phyloP scores from a whole-genome alignment of 2,888 invertebrate genomes.

The Diarsia rubi region DNA sequence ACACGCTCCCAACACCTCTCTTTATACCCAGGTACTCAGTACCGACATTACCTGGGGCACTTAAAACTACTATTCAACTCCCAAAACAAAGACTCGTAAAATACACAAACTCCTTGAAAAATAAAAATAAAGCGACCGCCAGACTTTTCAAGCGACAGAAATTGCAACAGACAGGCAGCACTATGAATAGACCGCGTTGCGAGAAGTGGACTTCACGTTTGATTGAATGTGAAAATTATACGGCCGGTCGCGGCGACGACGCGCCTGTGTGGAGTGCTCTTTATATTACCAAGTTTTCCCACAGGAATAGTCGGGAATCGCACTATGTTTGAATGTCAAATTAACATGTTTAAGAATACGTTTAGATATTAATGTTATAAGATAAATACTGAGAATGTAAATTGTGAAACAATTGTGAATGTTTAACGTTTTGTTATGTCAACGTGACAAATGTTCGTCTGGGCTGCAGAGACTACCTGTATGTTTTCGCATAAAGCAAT shows the following conservation, averaged over 20 bases:
- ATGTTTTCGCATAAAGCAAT: conserved; percentile 14
- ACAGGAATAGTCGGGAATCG: conserved; percentile 61
- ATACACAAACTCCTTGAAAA: conserved; percentile 49
- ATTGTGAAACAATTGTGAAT: conserved; percentile 41
- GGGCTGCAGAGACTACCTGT: conserved; percentile 16
- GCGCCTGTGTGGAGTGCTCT: conserved; percentile 67
- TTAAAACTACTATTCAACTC: conserved; percentile 44
- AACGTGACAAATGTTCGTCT: conserved; percentile 37
- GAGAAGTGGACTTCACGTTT: conserved; percentile 78
- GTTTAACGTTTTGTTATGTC: conserved; percentile 41
- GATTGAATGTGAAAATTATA: conserved; percentile 86
- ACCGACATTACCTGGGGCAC: conserved; percentile 22
- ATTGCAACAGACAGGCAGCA: conserved; percentile 56
- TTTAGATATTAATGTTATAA: conserved; percentile 52
- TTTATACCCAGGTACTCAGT: conserved; percentile 37
- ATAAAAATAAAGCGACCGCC: conserved; percentile 45
- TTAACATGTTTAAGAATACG: conserved; percentile 61
- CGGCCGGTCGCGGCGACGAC: conserved; percentile 62
- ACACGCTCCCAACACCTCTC: conserved; percentile 23
- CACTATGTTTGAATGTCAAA: conserved; percentile 63
- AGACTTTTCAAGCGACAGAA: conserved; percentile 53
- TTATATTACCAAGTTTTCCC: conserved; percentile 65
- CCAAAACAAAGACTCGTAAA: conserved; percentile 55
- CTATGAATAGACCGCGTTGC: conserved; percentile 76
- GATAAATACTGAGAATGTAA: conserved; percentile 44